Evolutionary conservation across 2,113 vertebrate genomes (phyloP), one percentile per base, ranked within the genome.

Genomic region (Amphilophus citrinellus): DNA sequence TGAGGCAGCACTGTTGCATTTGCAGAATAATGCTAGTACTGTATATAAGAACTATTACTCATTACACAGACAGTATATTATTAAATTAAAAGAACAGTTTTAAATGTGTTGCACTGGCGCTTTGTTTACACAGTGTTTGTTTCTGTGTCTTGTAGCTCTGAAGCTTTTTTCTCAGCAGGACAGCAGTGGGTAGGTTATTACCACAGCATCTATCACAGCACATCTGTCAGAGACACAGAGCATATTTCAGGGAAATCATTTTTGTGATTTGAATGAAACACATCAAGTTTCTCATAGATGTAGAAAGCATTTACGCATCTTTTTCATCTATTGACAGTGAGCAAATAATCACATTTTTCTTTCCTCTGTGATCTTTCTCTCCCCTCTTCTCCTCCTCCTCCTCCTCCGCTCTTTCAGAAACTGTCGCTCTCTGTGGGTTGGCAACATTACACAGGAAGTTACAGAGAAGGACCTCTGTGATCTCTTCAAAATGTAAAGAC

Each of bases 371-470:
- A 42, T 32, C 66, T 44, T 44, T 44, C 42, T 44, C 42, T 13
- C 42, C 42, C 14, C 11, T 7, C 47, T n/a, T 42, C 73, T 37
- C 58, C 18, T 59, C 8, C 32, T 8, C 24, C 2, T 39, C 11
- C 1, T 27, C 15, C 35, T 42, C 24, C 27, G 18, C 10, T 60
- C 37, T 32, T 62, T 56, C 83, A 95, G 94, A 87, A 88, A 88
- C n/a, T 95, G 94, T 66, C 88, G 87, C 27, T 96, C 95, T 59
- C 84, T 96, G 62, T 96, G 95, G 96, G 94, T 96, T 53, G 96
- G 96, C 13, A 96, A 96, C 73, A 87, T 96, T 53, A 95, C 95
- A 13, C 53, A 87, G 60, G 93, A 96, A 63, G 88, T 96, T 57
- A 95, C 92, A 9, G 95, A 96, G 80, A 94, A 94, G 42, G 92